phyloP scores from a whole-genome alignment of 2,888 invertebrate species.

The Oscheius myriophilus region DNA sequence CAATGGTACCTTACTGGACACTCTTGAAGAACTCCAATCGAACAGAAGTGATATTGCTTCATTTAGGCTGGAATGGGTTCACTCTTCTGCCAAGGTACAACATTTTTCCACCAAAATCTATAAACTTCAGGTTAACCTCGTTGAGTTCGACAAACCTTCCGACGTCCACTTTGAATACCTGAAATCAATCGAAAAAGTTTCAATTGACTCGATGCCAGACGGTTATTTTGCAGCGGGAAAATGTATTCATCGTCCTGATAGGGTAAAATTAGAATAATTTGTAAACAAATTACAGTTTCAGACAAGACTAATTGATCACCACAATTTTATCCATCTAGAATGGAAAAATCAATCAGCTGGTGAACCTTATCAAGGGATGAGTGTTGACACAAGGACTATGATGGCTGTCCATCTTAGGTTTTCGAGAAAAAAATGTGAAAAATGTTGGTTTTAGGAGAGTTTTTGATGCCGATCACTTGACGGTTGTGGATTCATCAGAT shows the following conservation, averaged over 20 bases:
- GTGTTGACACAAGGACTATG: too few species aligned
- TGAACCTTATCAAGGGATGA: too few species aligned
- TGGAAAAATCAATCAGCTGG: too few species aligned
- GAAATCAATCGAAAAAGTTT: background rate
- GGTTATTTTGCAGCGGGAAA: slow-evolving; percentile 11
- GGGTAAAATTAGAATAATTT: background rate
- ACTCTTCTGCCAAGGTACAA: background rate
- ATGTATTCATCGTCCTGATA: slow-evolving; percentile 12
- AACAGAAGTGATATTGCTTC: slow-evolving; percentile 7
- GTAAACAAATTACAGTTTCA: background rate
- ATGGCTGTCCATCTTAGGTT: too few species aligned
- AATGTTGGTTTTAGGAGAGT: too few species aligned
- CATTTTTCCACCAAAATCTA: background rate
- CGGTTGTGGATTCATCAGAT: too few species aligned
- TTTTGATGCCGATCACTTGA: too few species aligned
- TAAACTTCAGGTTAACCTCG: slow-evolving; percentile 12
- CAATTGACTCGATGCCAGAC: background rate
- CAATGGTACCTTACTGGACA: background rate
- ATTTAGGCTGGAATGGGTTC: slow-evolving; percentile 17
- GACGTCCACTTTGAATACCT: slow-evolving; percentile 19
- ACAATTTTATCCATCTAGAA: too few species aligned
- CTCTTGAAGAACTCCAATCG: background rate
- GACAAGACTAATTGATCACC: too few species aligned
- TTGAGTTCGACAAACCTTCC: background rate
- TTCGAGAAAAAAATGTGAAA: too few species aligned